Base-by-base conservation (phyloP, 2,797 vertebrate species). In the Stomatorhinus walkeri region DNA sequence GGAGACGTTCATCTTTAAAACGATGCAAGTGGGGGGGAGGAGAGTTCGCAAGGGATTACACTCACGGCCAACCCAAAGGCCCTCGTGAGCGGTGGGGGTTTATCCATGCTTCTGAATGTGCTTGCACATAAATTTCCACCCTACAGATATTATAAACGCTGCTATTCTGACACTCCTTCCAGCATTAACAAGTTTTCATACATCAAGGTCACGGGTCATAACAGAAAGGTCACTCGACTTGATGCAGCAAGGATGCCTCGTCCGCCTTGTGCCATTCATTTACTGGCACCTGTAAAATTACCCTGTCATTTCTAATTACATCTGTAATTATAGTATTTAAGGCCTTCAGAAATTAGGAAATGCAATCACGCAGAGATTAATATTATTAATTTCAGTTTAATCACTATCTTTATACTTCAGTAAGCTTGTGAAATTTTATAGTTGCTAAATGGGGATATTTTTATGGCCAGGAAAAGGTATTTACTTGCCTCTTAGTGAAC, bases 371-470 rank as follows among this genome's bases (percentile, higher is more conserved):
- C 81, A n/a, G 49, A 56, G 52, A 56, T n/a, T 54, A 87, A 86
- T 86, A 19, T 87, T 87, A 87, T 54, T 87, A 28, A 36, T 87
- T 40, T 87, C 16, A 56, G 52, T 56, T 87, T 59, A 52, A 59
- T 87, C 85, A 5, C 12, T 22, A 56, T 54, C 49, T 54, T 36
- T 32, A 87, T 24, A n/a, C 49, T 87, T 87, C 49, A 56, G 72
- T 79, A 79, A 79, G 72, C 36, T 54, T 87, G 85, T 43, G 52
- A 54, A 28, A 56, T 56, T 16, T 56, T 56, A n/a, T 28, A 87
- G 49, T 87, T 7, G 3, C 24, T 32, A 87, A 87, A 56, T 87
- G 12, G 24, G 7, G 16, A 9, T 87, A 16, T 87, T 54, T 87
- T 54, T 56, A 51, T 56, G 4, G 85, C 52, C 48, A 79, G 36